Conservation (phyloP, 2,888 invertebrate species). For the Metopia argyrocephala region DNA sequence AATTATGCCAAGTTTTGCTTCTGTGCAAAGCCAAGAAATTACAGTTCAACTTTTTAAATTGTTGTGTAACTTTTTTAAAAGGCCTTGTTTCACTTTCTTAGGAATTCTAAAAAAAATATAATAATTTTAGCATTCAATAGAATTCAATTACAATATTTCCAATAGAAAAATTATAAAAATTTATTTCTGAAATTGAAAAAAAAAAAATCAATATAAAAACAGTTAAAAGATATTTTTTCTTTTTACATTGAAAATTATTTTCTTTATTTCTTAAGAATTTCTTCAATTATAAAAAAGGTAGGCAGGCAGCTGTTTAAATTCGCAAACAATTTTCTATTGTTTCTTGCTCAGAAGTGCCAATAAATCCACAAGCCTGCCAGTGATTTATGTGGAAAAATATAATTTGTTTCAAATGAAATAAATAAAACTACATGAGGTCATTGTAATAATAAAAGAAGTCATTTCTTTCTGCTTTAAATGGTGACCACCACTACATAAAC, state of each 20-base stretch:
- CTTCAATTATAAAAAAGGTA: not conserved
- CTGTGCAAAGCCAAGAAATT: no score
- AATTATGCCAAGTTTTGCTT: no score
- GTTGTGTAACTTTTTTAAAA: no score
- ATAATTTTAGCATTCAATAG: slow-evolving; percentile 2
- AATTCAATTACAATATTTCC: slow-evolving; percentile 27
- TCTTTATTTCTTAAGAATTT: not conserved
- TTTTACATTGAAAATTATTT: not conserved
- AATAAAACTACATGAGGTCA: not conserved
- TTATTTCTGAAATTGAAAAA: slow-evolving; percentile 12
- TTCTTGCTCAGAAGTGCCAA: not conserved
- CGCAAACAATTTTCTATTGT: slow-evolving; percentile 23
- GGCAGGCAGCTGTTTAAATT: slow-evolving; percentile 35
- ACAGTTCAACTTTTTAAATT: no score
- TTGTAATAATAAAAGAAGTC: not conserved
- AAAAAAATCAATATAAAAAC: slow-evolving; percentile 29
- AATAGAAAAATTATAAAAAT: no score
- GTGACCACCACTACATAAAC: not conserved
- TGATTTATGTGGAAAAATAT: not conserved
- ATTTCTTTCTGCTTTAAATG: not conserved
- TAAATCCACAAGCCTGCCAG: not conserved
- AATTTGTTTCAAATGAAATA: not conserved
- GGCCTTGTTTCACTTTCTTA: no score
- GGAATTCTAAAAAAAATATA: not conserved
- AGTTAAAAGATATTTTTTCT: slow-evolving; percentile 9